phyloP scores from a whole-genome alignment of 1,140 invertebrate species.

The Hetaerina americana region DNA sequence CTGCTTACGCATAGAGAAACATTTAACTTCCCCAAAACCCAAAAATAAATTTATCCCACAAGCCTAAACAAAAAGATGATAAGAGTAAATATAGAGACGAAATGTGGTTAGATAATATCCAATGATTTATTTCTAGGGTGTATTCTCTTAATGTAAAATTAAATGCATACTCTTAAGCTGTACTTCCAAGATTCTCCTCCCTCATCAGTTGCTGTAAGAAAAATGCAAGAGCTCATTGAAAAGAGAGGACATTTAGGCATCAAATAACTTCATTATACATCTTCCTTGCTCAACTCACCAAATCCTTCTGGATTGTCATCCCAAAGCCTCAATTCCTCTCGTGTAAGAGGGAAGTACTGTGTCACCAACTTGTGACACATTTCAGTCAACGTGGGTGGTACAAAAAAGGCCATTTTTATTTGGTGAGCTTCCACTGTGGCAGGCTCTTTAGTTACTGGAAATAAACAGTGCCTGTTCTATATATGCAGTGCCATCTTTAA shows the following conservation, averaged over 20 bases:
- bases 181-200: conserved; percentile 86
- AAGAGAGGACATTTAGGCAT: no score
- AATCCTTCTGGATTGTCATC: conserved; percentile 81
- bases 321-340: conserved; percentile 77
- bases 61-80: no score
- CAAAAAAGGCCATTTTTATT: conserved; percentile 61
- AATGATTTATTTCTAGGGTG: no score
- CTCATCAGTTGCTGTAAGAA: conserved; percentile 57
- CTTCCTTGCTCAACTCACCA: conserved; percentile 32
- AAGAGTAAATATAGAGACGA: no score
- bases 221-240: no score
- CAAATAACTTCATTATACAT: conserved; percentile 3
- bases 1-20: neutral
- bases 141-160: no score
- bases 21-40: neutral
- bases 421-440: conserved; percentile 45
- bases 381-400: conserved; percentile 48
- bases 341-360: conserved; percentile 75
- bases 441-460: conserved; percentile 33
- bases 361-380: conserved; percentile 73
- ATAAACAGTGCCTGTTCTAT: no score
- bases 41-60: conserved; percentile 9
- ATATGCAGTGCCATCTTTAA: no score
- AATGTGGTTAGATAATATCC: no score
- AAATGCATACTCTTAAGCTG: conserved; percentile 65